Conservation (phyloP, 2,113 vertebrate genomes). For the Cyphomyrus discorhynchus region DNA sequence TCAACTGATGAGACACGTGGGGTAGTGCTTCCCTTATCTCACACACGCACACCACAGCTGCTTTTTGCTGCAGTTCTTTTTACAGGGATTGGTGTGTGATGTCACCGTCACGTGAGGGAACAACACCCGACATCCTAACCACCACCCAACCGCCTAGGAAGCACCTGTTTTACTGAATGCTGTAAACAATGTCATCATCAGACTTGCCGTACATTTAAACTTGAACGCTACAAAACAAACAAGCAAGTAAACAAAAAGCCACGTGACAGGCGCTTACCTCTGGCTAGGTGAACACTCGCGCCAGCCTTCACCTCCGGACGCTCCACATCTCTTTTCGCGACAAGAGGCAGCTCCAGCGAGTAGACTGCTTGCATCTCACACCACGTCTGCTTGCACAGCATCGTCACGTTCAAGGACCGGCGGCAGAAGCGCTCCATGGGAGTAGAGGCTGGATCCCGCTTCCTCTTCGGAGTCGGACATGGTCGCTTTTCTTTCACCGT, state of each 20-base stretch:
- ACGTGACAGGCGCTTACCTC: constrained; percentile 37
- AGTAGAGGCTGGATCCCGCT: constrained; percentile 16
- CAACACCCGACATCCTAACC: background rate
- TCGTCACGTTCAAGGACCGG: constrained; percentile 54
- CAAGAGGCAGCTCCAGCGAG: constrained; percentile 43
- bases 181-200: background rate
- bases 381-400: constrained; percentile 60
- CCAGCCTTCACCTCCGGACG: constrained; percentile 44
- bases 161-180: background rate
- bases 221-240: background rate
- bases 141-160: background rate
- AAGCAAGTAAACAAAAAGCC: background rate
- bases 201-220: background rate
- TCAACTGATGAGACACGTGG: background rate
- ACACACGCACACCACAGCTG: background rate
- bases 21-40: background rate
- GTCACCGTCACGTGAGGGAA: background rate
- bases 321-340: constrained; percentile 37
- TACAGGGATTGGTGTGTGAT: background rate
- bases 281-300: constrained; percentile 57
- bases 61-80: background rate
- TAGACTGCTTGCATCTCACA: constrained; percentile 63
- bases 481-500: too few species aligned
- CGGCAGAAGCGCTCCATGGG: constrained; percentile 52
- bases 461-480: constrained; percentile 14